Conservation (phyloP, 2,113 vertebrate genomes). For the Mustelus asterias region DNA sequence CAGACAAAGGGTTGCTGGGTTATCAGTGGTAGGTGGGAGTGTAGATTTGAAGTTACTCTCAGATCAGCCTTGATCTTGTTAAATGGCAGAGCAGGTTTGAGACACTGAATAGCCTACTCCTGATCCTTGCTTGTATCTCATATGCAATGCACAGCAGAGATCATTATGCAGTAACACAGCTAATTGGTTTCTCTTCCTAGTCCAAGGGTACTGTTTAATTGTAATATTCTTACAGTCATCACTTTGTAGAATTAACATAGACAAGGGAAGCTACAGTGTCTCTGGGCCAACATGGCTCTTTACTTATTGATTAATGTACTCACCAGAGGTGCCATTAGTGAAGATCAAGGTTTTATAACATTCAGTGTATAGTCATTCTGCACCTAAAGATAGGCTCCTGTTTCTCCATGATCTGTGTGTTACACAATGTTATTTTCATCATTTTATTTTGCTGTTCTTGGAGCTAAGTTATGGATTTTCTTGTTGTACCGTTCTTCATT, state of each 20-base stretch:
- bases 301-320: neutral
- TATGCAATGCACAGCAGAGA: neutral
- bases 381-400: neutral
- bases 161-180: neutral
- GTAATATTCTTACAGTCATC: neutral
- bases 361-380: neutral
- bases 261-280: neutral
- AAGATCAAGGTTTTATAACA: neutral
- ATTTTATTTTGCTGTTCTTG: neutral
- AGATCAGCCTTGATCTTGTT: too few relatives aligned
- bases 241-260: neutral
- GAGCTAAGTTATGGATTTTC: neutral
- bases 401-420: neutral
- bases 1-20: too few relatives aligned
- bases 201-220: neutral
- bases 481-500: neutral
- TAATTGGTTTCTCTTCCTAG: neutral
- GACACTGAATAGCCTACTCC: too few relatives aligned
- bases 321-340: neutral
- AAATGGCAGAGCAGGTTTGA: too few relatives aligned
- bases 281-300: neutral
- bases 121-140: too few relatives aligned
- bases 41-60: too few relatives aligned
- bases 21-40: too few relatives aligned
- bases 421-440: neutral